These are phyloP conservation scores for Limnephilus marmoratus DNA, from an alignment of 2,888 invertebrate species.

Conservation along the genomic window DNA sequence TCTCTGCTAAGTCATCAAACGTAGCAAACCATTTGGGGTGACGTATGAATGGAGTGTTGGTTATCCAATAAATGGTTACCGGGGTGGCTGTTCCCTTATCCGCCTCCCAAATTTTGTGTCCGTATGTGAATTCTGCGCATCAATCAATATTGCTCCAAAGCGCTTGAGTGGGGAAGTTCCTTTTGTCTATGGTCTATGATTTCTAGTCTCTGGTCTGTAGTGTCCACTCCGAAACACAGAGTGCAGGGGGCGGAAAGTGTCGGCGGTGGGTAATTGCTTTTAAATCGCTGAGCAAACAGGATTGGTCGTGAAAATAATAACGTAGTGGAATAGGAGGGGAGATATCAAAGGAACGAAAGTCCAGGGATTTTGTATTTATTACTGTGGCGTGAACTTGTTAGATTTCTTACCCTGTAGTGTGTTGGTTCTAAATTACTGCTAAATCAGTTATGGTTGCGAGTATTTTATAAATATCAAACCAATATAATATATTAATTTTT, in stretches of 20 bases:
- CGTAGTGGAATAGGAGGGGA: neutral
- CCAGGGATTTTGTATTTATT: neutral
- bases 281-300: neutral
- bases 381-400: neutral
- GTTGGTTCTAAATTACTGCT: neutral
- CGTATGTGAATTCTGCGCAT: too few species aligned
- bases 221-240: neutral
- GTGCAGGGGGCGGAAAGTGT: neutral
- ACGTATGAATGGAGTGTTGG: too few species aligned
- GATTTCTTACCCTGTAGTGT: neutral
- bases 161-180: too few species aligned
- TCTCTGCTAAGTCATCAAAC: too few species aligned
- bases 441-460: neutral
- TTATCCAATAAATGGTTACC: too few species aligned
- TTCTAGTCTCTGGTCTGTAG: neutral
- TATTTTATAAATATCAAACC: neutral
- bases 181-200: too few species aligned
- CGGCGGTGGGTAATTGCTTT: neutral
- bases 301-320: neutral
- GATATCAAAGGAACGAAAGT: neutral
- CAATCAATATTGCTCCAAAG: neutral
- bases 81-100: too few species aligned
- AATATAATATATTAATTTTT: too few species aligned
- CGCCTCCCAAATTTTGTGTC: too few species aligned
- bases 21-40: too few species aligned